Evolutionary conservation across 2,797 vertebrate genomes (phyloP), one percentile per base, ranked within the genome.

Genomic region (Chelonia mydas): DNA sequence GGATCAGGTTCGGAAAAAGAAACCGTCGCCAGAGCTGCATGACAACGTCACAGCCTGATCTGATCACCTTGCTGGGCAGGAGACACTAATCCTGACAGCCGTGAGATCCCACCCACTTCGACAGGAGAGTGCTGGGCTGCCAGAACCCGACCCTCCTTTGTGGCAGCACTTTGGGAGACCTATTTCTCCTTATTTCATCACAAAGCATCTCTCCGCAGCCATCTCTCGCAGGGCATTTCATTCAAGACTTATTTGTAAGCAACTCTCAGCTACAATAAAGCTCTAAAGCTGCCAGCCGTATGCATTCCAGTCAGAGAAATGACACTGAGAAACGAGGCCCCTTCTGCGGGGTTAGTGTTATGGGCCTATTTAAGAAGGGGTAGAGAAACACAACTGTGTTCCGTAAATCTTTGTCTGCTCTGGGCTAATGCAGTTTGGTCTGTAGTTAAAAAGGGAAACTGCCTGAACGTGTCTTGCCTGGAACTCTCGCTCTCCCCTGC

Each of bases 201-300:
- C 92, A 89, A 87, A 94, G 94, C 95, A 96, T 93, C 95, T 96
- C 96, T 95, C 96, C 89, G 54, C 90, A 93, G 96, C 95, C 95
- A 95, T 92, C 94, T 94, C 92, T 96, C 88, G 76, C 95, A 90
- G 83, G 93, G 93, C 94, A 93, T 97, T 97, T 97, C 92, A 97
- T 95, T 96, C 96, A 95, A 95, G 93, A 96, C 93, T 98, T 97
- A 96, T 96, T 97, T 97, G 97, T 97, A 97, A 96, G 97, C 96
- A 97, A 95, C 96, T 92, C 93, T 96, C 93, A 97, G 96, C 92
- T 96, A 94, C 96, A 94, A 92, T 97, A 97, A 97, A 95, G 90
- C 94, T 97, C 95, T 91, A 93, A 95, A 94, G 95, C 94, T 97
- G 91, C 95, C 94, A 96, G 97, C 96, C 94, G 95, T 95, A 95